Evolutionary conservation across 1,140 invertebrate species (phyloP).

Genomic region (Drosophila lacteicornis): DNA sequence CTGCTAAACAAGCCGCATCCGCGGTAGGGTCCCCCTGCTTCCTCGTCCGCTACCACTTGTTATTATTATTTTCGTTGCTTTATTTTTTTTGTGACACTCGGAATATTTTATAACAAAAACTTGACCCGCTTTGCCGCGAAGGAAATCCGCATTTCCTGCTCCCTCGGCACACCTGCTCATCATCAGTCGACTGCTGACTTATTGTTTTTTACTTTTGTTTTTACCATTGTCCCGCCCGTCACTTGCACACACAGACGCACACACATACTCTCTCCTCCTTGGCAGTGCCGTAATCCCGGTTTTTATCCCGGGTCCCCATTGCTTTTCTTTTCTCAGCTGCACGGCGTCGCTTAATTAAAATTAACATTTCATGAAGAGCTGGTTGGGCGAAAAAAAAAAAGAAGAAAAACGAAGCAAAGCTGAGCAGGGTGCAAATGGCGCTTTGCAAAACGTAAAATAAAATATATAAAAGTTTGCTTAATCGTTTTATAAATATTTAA

Average conservation of each 20-base stretch:
- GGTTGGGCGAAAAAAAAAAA: conserved; percentile 20
- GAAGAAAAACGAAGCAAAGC: conserved; percentile 4
- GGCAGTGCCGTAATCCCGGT: neutral
- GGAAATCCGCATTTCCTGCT: conserved; percentile 47
- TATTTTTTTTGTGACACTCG: conserved; percentile 69
- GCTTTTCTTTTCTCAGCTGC: conserved; percentile 43
- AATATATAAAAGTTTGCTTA: conserved; percentile 45
- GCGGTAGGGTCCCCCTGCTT: conserved; percentile 10
- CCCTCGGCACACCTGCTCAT: conserved; percentile 19
- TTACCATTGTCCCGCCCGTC: conserved; percentile 17
- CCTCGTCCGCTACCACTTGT: conserved; percentile 24
- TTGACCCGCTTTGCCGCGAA: conserved; percentile 71
- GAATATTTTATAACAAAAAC: conserved; percentile 83
- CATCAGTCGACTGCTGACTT: conserved; percentile 17
- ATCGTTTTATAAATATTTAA: conserved; percentile 69
- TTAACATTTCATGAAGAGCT: conserved; percentile 77
- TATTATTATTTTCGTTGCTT: conserved; percentile 66
- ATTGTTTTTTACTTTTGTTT: conserved; percentile 61
- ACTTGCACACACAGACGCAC: neutral
- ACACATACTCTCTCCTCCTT: conserved; percentile 1
- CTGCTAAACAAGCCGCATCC: conserved; percentile 51
- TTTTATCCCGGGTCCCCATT: conserved; percentile 14
- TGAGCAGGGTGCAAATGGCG: conserved; percentile 10
- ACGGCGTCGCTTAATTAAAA: conserved; percentile 71
- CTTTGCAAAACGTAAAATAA: conserved; percentile 28